Evolutionary conservation across 1,140 invertebrate genomes (phyloP).

Genomic region (Scaptomyza hsui): DNA sequence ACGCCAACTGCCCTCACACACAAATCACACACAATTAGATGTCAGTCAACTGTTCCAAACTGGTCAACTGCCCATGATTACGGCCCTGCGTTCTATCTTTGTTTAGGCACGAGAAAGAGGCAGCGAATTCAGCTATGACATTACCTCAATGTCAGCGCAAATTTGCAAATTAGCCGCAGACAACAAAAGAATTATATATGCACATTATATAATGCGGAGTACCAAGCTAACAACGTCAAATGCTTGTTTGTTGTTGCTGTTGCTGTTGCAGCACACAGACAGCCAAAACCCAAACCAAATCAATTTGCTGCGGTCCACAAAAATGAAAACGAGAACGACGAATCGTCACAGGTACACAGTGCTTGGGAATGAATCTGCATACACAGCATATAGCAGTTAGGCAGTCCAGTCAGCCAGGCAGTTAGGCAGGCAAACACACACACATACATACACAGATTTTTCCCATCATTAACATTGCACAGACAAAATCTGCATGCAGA

Average conservation of each 20-base stretch:
- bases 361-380: constrained; percentile 9
- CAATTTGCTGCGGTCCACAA: constrained; percentile 66
- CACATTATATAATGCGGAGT: constrained; percentile 62
- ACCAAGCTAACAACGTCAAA: constrained; percentile 54
- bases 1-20: constrained; percentile 28
- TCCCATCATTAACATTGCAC: constrained; percentile 77
- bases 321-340: constrained; percentile 64
- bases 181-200: constrained; percentile 77
- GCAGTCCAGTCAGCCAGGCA: background rate
- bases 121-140: constrained; percentile 53
- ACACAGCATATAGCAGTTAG: background rate
- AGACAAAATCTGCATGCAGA: constrained; percentile 66
- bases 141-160: constrained; percentile 69
- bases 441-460: constrained; percentile 36
- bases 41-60: constrained; percentile 52
- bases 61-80: constrained; percentile 46
- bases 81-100: background rate
- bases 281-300: constrained; percentile 51
- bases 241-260: constrained; percentile 10
- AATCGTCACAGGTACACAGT: constrained; percentile 28
- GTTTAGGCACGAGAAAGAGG: background rate
- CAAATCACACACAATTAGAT: constrained; percentile 55
- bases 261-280: background rate
- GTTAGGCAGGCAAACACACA: background rate
- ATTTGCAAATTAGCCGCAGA: constrained; percentile 72